These are phyloP conservation scores for Anoplopoma fimbria DNA, from an alignment of 2,113 vertebrate species.

Conservation along the genomic window DNA sequence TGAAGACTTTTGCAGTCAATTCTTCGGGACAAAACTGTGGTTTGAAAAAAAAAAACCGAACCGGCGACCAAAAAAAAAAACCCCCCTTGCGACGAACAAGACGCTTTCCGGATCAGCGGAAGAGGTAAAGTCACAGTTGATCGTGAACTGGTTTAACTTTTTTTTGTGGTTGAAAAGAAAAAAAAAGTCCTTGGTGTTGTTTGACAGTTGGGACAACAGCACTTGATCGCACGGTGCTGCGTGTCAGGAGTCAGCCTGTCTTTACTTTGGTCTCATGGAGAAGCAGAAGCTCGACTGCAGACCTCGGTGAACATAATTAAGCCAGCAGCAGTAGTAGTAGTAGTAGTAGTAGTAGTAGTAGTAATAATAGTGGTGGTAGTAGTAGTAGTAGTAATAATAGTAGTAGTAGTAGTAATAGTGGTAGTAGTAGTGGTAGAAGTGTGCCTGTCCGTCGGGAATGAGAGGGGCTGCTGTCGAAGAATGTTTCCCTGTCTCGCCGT, in stretches of 20 bases:
- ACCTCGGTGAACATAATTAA: too few relatives aligned
- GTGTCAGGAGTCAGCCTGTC: not conserved
- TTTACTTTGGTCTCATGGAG: too few relatives aligned
- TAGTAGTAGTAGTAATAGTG: too few relatives aligned
- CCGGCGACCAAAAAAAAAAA: not conserved
- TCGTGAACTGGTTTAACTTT: not conserved
- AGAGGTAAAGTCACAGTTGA: conserved; percentile 54
- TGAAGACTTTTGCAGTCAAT: not conserved
- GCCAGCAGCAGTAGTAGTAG: too few relatives aligned
- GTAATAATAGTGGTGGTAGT: too few relatives aligned
- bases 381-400: too few relatives aligned
- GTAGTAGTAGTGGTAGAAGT: too few relatives aligned
- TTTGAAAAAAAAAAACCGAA: not conserved
- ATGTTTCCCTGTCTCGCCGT: conserved; percentile 10
- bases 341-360: too few relatives aligned
- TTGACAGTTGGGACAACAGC: not conserved
- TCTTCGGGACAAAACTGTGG: not conserved
- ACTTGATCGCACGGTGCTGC: not conserved
- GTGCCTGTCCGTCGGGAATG: not conserved
- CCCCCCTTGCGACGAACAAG: not conserved
- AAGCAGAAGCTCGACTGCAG: too few relatives aligned
- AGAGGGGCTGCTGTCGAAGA: conserved; percentile 19
- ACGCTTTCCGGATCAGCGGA: not conserved
- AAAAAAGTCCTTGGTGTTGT: not conserved
- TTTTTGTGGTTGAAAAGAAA: not conserved